Evolutionary conservation across 2,797 vertebrate species (phyloP), one percentile per base, ranked within the genome.

Genomic region (Malacoraja senta): DNA sequence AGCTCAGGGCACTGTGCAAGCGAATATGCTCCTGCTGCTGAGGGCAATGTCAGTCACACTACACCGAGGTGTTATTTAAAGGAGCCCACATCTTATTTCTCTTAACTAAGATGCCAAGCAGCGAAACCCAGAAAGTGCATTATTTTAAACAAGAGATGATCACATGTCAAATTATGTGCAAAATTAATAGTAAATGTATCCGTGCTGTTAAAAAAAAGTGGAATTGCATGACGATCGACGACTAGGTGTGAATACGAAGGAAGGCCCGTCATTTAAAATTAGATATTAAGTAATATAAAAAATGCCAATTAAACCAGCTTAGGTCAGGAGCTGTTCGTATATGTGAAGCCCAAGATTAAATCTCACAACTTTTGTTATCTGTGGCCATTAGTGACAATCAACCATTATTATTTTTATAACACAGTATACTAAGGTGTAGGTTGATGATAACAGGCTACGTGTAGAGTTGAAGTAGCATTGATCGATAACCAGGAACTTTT

Each of bases 41-140:
- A 76, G 68, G 71, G 90, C 90, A 76, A 74, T 44, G 44, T 58
- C 90, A 74, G 68, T 91, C 65, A 58, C 90, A 76, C 38, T 71
- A 53, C 13, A 92, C 68, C 44, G 65, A 91, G 65, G 63, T 91
- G 35, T 91, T 91, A 91, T 72, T 92, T 92, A 76, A 53, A 92
- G 90, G 63, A 76, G 38, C 26, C 90, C 12, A n/a, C 90, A 29
- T 1, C 72, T 92, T 74, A 9, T 53, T 17, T 58, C 71, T 17
- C 71, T 92, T 74, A 92, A 58, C 24, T 26, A 92, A 71, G 84
- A 44, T 76, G n/a, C 68, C 71, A 53, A 38, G 0, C 71, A 74
- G 35, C 53, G 35, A 10, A 92, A 53, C 10, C 44, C 35, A 84
- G 44, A 58, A 84, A 84, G 9, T 53, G 19, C 10, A 76, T 92